Conservation (phyloP, 2,113 vertebrate species). For the Pomatorhinus ruficollis region DNA sequence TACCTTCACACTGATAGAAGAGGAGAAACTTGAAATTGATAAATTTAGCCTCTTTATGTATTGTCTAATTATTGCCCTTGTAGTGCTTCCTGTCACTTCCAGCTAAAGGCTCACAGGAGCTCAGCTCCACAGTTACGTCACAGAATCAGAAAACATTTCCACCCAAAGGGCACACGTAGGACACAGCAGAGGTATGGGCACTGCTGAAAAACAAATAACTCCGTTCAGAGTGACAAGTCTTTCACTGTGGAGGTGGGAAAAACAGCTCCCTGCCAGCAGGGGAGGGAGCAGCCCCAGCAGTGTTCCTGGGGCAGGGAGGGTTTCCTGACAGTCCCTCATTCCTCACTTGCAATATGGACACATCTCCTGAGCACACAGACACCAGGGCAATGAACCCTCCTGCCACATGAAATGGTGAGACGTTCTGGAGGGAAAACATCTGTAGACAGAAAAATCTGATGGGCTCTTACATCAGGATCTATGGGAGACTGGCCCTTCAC, state of each 20-base stretch:
- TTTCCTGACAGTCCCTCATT: background rate
- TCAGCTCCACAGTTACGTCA: background rate
- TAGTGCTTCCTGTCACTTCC: background rate
- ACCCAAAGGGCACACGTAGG: background rate
- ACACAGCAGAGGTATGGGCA: background rate
- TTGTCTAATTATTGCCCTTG: constrained; percentile 2
- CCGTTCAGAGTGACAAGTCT: background rate
- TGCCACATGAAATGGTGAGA: background rate
- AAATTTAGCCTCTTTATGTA: background rate
- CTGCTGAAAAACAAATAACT: background rate
- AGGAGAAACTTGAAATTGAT: background rate
- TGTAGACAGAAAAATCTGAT: background rate
- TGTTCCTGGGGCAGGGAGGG: accelerated
- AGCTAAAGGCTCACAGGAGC: background rate
- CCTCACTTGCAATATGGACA: background rate
- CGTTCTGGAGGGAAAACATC: background rate
- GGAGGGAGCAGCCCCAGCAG: background rate
- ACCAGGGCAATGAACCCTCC: background rate
- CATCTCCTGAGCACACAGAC: background rate
- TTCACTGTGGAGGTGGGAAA: background rate
- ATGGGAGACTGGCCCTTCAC: background rate
- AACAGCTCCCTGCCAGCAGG: background rate
- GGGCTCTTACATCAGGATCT: background rate
- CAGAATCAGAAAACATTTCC: background rate
- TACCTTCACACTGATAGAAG: background rate